Evolutionary conservation across 1,140 invertebrate genomes (phyloP), one percentile per base, ranked within the genome.

Genomic region (Ceratina australensis): DNA sequence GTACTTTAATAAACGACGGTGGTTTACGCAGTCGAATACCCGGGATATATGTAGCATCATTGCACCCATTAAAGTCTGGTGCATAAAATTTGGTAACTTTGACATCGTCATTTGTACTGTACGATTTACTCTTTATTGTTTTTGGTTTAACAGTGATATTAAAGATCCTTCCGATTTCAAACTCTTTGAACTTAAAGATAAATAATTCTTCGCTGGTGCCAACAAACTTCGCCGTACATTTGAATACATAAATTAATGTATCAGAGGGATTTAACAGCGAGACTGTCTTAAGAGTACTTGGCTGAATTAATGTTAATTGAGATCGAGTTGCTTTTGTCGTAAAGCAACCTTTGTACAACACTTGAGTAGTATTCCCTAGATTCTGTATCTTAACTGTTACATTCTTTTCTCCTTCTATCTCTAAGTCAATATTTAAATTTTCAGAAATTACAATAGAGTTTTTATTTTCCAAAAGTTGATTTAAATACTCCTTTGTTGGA

Each of bases 161-260:
- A 66, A 95, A 86, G 47, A 91, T 89, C 16, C 94, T 91, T 47
- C 92, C 93, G 68, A 96, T 93, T 79, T 92, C 89, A 85, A 94
- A 95, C 73, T 83, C 80, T 79, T 91, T 91, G 86, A 95, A 96
- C 81, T 83, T 87, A 69, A 94, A 94, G 47, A 94, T 84, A 59
- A 95, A 91, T 8, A 93, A 78, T 89, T 96, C 95, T 42, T 92
- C 91, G 0, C 93, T 93, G 33, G 84, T 86, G 4, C 96, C 95
- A 64, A 94, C 84, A 66, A 92, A 93, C 89, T 91, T 93, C 0
- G 93, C 92, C 47, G 86, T 89, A 79, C 93, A 94, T 65, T 86
- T 84, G 74, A 94, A 93, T 42, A 80, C 71, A 71, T 93, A 92
- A 7, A 75, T 78, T 15, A 93, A 68, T 60, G 57, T 83, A 64